Evolutionary conservation across 2,113 vertebrate species (phyloP).

Genomic region (Leuciscus idus): DNA sequence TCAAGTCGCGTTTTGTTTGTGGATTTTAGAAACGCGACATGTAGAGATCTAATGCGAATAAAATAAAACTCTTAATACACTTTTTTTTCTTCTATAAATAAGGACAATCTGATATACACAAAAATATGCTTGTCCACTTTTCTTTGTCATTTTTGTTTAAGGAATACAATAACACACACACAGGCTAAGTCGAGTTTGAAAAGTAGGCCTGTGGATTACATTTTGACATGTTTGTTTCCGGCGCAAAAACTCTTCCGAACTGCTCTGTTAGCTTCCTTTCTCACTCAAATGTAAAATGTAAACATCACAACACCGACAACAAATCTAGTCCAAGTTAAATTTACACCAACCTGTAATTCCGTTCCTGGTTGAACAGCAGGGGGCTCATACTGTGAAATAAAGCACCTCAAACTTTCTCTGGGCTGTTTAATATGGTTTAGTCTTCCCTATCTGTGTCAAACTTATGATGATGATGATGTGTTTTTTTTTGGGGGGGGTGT

Average conservation of each 20-base stretch:
- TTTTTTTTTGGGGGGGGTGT: not conserved
- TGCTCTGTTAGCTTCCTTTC: slow-evolving; percentile 6
- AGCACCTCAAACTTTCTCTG: slow-evolving; percentile 1
- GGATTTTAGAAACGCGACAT: not conserved
- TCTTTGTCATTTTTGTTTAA: not conserved
- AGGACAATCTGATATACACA: not conserved
- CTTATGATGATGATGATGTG: not conserved
- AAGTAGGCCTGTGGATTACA: not conserved
- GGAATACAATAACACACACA: not conserved
- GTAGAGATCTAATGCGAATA: no score
- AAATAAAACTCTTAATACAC: no score
- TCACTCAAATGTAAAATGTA: not conserved
- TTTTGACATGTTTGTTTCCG: not conserved
- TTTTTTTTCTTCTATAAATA: not conserved
- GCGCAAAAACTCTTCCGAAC: not conserved
- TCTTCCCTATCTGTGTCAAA: not conserved
- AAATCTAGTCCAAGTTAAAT: slow-evolving; percentile 32
- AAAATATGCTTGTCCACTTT: not conserved
- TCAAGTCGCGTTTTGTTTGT: not conserved
- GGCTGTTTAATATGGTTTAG: not conserved
- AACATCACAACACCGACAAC: slow-evolving; percentile 13
- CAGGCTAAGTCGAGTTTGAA: no score
- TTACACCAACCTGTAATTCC: slow-evolving; percentile 37
- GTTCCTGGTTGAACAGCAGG: slow-evolving; percentile 32
- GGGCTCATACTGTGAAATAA: slow-evolving; percentile 24